These are phyloP conservation scores for Sylvia borin DNA, from an alignment of 2,797 vertebrate genomes.

Conservation along the genomic window DNA sequence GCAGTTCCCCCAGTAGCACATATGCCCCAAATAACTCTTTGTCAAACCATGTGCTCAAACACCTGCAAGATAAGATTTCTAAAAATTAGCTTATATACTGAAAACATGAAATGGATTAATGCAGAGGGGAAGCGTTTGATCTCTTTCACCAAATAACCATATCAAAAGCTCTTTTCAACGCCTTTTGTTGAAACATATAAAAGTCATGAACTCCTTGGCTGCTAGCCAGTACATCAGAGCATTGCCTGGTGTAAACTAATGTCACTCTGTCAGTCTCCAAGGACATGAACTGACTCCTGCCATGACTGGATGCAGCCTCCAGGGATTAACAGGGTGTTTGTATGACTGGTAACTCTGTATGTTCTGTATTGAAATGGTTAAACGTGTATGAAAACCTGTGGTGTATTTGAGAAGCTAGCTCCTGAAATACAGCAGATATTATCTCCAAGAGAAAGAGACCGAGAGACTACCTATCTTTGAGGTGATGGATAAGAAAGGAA, in stretches of 20 bases:
- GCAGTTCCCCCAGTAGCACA: neutral
- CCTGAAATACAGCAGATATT: neutral
- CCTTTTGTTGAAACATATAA: slow-evolving; percentile 54
- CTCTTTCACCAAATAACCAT: slow-evolving; percentile 57
- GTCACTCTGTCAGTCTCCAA: neutral
- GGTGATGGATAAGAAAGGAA: neutral
- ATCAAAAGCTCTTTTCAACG: slow-evolving; percentile 65
- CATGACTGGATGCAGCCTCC: neutral
- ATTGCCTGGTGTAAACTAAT: neutral
- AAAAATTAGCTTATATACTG: neutral
- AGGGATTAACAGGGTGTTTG: neutral
- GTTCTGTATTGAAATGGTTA: neutral
- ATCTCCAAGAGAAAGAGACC: neutral
- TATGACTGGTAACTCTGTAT: neutral
- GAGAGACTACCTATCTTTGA: neutral
- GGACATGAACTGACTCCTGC: neutral
- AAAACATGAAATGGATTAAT: slow-evolving; percentile 62
- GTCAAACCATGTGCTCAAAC: neutral
- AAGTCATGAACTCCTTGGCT: slow-evolving; percentile 56
- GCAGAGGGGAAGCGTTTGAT: slow-evolving; percentile 56
- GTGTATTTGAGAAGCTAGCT: neutral
- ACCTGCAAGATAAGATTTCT: slow-evolving; percentile 37
- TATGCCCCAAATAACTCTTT: neutral
- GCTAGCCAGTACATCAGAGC: slow-evolving; percentile 3
- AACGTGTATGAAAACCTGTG: neutral